Evolutionary conservation across 2,888 invertebrate species (phyloP), one percentile per base, ranked within the genome.

Genomic region (Shargacucullia verbasci): DNA sequence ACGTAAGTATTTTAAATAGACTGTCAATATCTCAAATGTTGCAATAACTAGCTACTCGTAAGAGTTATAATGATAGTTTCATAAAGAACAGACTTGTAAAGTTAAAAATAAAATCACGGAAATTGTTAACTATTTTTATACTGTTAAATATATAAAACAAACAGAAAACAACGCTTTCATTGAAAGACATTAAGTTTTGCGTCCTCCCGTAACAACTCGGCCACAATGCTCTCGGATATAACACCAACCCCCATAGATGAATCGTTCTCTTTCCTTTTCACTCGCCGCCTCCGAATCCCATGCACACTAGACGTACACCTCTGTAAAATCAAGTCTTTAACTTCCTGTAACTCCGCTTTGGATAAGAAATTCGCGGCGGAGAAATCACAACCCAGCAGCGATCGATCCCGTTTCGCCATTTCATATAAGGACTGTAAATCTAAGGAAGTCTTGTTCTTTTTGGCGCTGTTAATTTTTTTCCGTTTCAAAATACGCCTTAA

Each of bases 381-480:
- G 35, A 73, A 81, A 38, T 85, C 76, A 7, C 71, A 76, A 29
- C 84, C 78, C 9, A 84, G 33, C n/a, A 73, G 49, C 0, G 73
- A 68, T 11, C 58, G 66, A 5, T 86, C 79, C 13, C 77, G 79
- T 43, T 74, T 86, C 2, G 92, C 93, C 83, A 90, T 87, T 59
- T 87, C 81, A 25, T 93, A 93, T 31, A 93, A 66, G 7, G 78
- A 84, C 33, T 77, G 78, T n/a, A 90, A 75, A 48, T 93, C 87
- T 14, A 91, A 70, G 0, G 81, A 59, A 8, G 69, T 78, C 59
- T 78, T 86, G 13, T 79, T 78, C 54, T 82, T 87, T 50, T 82
- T 86, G 0, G 66, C 57, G 13, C 64, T 48, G 0, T 78, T 70
- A 0, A 70, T 73, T 57, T 84, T 76, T 35, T 85, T 85, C 11